Base-by-base conservation (phyloP, 2,113 vertebrate genomes). In the Panthera leo region DNA sequence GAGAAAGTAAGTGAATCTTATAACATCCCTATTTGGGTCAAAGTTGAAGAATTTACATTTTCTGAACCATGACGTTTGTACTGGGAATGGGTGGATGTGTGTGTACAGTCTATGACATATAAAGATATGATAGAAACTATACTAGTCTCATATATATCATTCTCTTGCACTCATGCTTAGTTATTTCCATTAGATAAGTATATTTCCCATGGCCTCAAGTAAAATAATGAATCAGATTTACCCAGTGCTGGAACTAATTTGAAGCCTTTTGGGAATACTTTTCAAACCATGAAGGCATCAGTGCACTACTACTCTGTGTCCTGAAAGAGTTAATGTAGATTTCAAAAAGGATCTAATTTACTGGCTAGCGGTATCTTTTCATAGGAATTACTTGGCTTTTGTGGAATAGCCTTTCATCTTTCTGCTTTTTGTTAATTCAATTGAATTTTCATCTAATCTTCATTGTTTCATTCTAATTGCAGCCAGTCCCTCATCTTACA, bases 391-490 rank as follows among this genome's bases (percentile, higher is more conserved):
- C 61, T 97, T 97, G 89, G 82, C 78, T 96, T 91, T 94, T 96
- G 83, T 97, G 48, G 23, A 93, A 78, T 82, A 89, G 61, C 39
- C 84, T 98, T 98, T 97, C 91, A 96, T 96, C 96, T 97, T 97
- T 96, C 39, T 96, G 79, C 86, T 87, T 89, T 96, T 95, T 92
- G 73, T 95, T 97, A 97, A 98, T 96, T 98, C 97, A 97, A 61
- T 97, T 96, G 97, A 95, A 97, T 98, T 96, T 98, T 96, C 96
- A 95, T 97, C 86, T 25, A 39, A 76, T 95, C 76, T 97, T 67
- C 86, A 96, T 96, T 96, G 89, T 96, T 98, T 97, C 68, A 70
- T 97, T 97, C 83, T 97, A 96, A 96, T 96, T 93, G 67, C 55
- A 93, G 95, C 85, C 85, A 85, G 65, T 94, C 65, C 78, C 31